These are phyloP conservation scores for Aurelia sp. DNA, from an alignment of 30 jellyfish, hydroid and myxozoan species.

Conservation along the genomic window DNA sequence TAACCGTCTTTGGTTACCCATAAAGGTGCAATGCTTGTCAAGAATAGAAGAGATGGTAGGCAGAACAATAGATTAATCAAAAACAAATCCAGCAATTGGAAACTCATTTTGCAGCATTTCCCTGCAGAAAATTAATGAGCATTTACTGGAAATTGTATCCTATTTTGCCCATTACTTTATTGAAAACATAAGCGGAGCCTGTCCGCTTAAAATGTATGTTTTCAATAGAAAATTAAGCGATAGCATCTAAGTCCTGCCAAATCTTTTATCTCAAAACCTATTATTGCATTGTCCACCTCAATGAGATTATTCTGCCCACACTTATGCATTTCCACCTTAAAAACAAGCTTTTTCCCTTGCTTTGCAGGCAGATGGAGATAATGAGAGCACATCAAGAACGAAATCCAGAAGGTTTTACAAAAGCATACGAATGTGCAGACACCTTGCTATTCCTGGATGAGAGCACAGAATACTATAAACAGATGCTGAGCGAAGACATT, in stretches of 20 bases:
- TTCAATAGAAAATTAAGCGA: no score
- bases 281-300: conserved; percentile 31
- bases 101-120: no score
- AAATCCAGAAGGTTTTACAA: conserved; percentile 11
- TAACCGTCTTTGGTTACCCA: no score
- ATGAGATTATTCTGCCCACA: conserved; percentile 61
- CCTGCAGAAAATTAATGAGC: no score
- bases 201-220: no score
- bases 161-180: no score
- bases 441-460: conserved; percentile 43
- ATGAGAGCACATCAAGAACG: conserved; percentile 2
- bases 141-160: no score
- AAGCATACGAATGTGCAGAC: conserved; percentile 36
- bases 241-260: neutral
- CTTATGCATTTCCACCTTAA: conserved; percentile 4
- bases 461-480: conserved; percentile 6
- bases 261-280: conserved; percentile 9
- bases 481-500: conserved; percentile 25
- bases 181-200: no score
- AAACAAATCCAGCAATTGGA: no score
- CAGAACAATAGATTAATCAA: no score
- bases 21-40: no score
- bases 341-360: conserved; percentile 1
- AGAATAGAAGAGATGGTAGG: no score
- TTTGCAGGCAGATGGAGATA: conserved; percentile 25